A percentile compares a stretch with the other conserved stretches of the same genome.
These are phyloP conservation scores for Argopecten irradians DNA, from an alignment of 1,140 invertebrate species.

Conservation along the genomic window DNA sequence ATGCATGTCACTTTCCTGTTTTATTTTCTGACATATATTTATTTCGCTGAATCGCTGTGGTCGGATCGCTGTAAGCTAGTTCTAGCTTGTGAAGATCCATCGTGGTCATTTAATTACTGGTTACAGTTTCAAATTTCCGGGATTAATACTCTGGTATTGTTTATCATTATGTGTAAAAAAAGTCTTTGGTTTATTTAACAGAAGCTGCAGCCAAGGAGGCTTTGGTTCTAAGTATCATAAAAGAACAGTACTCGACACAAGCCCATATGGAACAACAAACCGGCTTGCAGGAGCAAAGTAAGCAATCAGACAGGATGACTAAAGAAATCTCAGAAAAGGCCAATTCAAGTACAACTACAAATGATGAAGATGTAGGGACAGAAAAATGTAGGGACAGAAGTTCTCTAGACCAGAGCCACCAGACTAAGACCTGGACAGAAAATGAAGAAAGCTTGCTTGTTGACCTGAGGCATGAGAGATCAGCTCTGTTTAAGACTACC, in stretches of 20 bases:
- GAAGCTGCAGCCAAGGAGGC: background rate
- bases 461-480: background rate
- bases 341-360: background rate
- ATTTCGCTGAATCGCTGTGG: too few relatives aligned
- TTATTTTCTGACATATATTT: too few relatives aligned
- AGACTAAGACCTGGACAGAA: background rate
- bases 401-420: background rate
- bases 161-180: too few relatives aligned
- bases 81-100: too few relatives aligned
- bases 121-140: background rate
- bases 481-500: background rate
- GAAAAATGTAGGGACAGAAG: background rate
- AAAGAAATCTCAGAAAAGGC: background rate
- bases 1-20: background rate
- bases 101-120: too few relatives aligned
- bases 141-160: background rate
- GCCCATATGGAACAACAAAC: too few relatives aligned
- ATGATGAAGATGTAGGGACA: background rate
- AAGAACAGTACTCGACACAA: too few relatives aligned
- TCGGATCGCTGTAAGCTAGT: too few relatives aligned
- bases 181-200: too few relatives aligned
- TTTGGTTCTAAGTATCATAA: background rate
- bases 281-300: background rate
- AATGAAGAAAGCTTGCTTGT: background rate
- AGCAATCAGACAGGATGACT: background rate